phyloP scores from a whole-genome alignment of 2,888 invertebrate genomes.

The Parnassius apollo region DNA sequence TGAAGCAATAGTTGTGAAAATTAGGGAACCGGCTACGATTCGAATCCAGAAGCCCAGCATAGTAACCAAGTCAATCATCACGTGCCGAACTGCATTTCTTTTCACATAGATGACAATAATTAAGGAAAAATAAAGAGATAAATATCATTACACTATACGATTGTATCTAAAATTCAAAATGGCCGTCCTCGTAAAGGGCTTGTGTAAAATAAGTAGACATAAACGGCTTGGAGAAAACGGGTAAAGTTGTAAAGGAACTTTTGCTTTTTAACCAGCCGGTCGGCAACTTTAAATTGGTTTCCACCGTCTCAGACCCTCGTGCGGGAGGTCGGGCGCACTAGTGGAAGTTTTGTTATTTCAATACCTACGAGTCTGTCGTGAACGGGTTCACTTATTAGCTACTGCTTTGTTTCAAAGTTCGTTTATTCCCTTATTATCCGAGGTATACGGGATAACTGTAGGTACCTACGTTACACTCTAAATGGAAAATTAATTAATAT shows the following conservation, averaged over 20 bases:
- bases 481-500: too few species aligned
- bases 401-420: constrained; percentile 24
- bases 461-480: too few species aligned
- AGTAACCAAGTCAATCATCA: too few species aligned
- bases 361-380: constrained; percentile 27
- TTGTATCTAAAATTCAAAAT: neutral
- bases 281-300: constrained; percentile 77
- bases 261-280: constrained; percentile 74
- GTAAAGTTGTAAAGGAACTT: constrained; percentile 67
- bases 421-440: constrained; percentile 14
- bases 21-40: too few species aligned
- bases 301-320: constrained; percentile 49
- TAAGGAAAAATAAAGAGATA: too few species aligned
- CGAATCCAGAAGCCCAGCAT: too few species aligned
- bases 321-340: constrained; percentile 60
- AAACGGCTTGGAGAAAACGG: constrained; percentile 52
- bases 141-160: neutral
- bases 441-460: neutral
- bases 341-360: constrained; percentile 49
- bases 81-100: too few species aligned
- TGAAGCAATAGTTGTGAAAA: too few species aligned
- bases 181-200: constrained; percentile 53
- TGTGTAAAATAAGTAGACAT: constrained; percentile 67
- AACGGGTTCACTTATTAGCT: constrained; percentile 24
- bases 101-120: neutral